Evolutionary conservation across 2,888 invertebrate genomes (phyloP), one percentile per base, ranked within the genome.

Genomic region (Leptinotarsa peninsularis): DNA sequence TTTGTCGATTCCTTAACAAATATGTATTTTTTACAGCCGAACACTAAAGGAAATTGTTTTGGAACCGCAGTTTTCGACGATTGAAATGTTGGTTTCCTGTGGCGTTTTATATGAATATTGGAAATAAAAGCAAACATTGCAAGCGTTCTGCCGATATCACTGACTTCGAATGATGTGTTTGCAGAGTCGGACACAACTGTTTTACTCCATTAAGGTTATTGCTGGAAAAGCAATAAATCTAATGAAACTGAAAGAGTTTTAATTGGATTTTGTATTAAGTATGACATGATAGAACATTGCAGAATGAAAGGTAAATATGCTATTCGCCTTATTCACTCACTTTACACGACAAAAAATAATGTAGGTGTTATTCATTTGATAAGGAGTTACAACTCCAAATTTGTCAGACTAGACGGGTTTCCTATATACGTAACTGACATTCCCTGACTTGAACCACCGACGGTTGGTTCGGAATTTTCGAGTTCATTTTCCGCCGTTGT

Each of bases 71-170:
- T 23, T 69, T 63, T 72, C 74, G 76, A 78, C 81, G 82, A 83
- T 83, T 82, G 78, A 82, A 81, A 77, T 82, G 83, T 83, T 82
- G 81, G 79, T 78, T 80, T 80, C 83, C 78, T 76, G 82, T 79
- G 73, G 83, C 71, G 83, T 79, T 72, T 76, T 74, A 80, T 83
- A 83, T 81, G 80, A 83, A 83, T 83, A 81, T 79, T 80, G 72
- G 74, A 79, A 81, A 82, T 81, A 83, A 81, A 80, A 81, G 79
- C 81, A 82, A 83, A 83, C 80, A 81, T 75, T 63, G 49, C 72
- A 21, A 71, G 72, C 70, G 43, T 68, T 76, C 66, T 52, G 71
- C 76, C 74, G 71, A 76, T 75, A 75, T 69, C 75, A 76, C 76
- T 72, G 75, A 75, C 73, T 71, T 72, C 75, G 68, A 78, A 71